phyloP scores from a whole-genome alignment of 1,140 invertebrate species.

The Cataglyphis hispanica region DNA sequence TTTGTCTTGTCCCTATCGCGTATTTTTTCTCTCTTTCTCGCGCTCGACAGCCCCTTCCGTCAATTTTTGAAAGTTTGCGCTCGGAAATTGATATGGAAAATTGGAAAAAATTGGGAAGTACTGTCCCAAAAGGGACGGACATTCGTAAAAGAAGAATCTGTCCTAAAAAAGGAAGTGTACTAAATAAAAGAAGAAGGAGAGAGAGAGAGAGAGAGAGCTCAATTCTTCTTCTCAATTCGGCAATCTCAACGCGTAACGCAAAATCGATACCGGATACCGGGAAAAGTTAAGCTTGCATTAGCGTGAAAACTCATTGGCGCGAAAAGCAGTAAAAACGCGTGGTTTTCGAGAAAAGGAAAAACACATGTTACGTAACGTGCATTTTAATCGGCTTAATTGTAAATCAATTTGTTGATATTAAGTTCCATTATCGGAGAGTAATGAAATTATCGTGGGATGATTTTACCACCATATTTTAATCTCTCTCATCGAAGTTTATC shows the following conservation, averaged over 20 bases:
- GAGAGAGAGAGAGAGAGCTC: neutral
- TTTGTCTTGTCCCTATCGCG: slow-evolving; percentile 26
- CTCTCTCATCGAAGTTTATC: neutral
- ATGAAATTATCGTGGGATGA: slow-evolving; percentile 8
- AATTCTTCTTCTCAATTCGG: neutral
- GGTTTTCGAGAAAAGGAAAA: neutral
- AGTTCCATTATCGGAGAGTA: slow-evolving; percentile 19
- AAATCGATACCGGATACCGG: neutral
- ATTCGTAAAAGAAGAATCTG: neutral
- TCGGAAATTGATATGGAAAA: slow-evolving; percentile 13
- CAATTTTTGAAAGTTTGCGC: slow-evolving; percentile 28
- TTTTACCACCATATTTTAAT: slow-evolving; percentile 32
- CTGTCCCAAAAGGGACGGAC: slow-evolving; percentile 7
- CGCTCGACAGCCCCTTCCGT: slow-evolving; percentile 14
- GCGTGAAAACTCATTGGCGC: slow-evolving; percentile 29
- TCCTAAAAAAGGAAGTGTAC: neutral
- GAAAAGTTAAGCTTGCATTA: slow-evolving; percentile 25
- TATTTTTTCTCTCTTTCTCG: slow-evolving; percentile 3
- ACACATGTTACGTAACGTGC: slow-evolving; percentile 13
- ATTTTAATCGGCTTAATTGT: slow-evolving; percentile 43
- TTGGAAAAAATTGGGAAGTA: slow-evolving; percentile 23
- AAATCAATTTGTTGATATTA: slow-evolving; percentile 27
- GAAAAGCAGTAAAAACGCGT: neutral
- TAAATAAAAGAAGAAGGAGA: neutral
- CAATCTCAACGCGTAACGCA: neutral